phyloP scores from a whole-genome alignment of 2,113 vertebrate genomes.

The Athene cunicularia region DNA sequence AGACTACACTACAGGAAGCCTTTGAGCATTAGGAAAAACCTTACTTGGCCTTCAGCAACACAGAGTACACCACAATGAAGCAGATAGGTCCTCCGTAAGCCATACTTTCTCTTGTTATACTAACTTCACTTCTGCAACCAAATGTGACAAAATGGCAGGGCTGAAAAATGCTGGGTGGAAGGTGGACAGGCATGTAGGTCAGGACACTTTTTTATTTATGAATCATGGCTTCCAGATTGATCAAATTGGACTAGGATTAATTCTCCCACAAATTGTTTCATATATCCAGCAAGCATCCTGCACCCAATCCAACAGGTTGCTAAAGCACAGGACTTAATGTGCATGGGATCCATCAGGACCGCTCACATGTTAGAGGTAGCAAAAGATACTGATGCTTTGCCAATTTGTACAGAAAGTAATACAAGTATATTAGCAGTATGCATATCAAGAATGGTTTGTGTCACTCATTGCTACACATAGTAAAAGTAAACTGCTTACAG shows the following conservation, averaged over 20 bases:
- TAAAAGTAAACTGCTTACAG: not conserved
- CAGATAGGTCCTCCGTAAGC: not conserved
- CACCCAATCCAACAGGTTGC: not conserved
- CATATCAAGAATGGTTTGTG: not conserved
- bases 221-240: not conserved
- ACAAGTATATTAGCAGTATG: not conserved
- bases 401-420: not conserved
- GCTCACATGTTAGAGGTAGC: accelerated
- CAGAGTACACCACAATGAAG: not conserved
- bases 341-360: not conserved
- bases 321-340: not conserved
- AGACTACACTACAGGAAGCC: not conserved
- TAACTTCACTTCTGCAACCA: not conserved
- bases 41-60: not conserved
- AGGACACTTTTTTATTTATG: not conserved
- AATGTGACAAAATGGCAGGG: not conserved
- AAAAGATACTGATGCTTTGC: not conserved
- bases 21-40: constrained; percentile 28
- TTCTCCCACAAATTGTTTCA: not conserved
- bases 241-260: not conserved
- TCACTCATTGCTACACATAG: not conserved
- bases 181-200: not conserved
- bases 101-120: not conserved
- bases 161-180: not conserved
- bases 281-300: not conserved